Evolutionary conservation across 1,140 invertebrate species (phyloP), one percentile per base, ranked within the genome.

Genomic region (Tetraneura akinire): DNA sequence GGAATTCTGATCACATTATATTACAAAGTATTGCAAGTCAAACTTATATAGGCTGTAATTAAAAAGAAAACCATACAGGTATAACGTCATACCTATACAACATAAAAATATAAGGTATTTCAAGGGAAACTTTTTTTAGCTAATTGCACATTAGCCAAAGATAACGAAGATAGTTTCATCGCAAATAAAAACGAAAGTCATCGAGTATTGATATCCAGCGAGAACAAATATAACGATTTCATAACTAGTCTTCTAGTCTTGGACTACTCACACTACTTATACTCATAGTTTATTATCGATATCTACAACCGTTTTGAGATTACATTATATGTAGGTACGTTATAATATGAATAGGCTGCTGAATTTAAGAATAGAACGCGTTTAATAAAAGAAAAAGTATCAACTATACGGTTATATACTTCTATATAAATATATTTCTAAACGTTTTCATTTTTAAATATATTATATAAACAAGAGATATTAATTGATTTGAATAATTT

Each of bases 111-210:
- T 71, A 1, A 51, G 29, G 23, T 66, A 66, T 68, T 68, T 42
- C 21, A 68, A 66, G 26, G 68, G 23, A 71, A 71, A 71, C 68
- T 23, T 29, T n/a, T n/a, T n/a, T 71, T 71, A 71, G 51, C 47
- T 68, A 71, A 49, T 29, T 26, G 23, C 10, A 71, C 26, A 18
- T 51, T 51, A 49, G 45, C 23, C 42, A 26, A 23, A 71, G 45
- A 51, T 71, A 23, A 51, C 29, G 23, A 14, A 71, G 45, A 71
- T 71, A 51, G 51, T 71, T 71, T 49, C 13, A 51, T 71, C 5
- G 32, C 32, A 16, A 70, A 49, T 29, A 71, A 51, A 70, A 71
- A 71, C 11, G 68, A 71, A 70, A 70, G 45, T 71, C 45, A 51
- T 71, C 68, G 32, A 29, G 29, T 3, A 51, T 62, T 29, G 68